Base-by-base conservation (phyloP, 2,888 invertebrate species). In the Dryadula phaetusa region DNA sequence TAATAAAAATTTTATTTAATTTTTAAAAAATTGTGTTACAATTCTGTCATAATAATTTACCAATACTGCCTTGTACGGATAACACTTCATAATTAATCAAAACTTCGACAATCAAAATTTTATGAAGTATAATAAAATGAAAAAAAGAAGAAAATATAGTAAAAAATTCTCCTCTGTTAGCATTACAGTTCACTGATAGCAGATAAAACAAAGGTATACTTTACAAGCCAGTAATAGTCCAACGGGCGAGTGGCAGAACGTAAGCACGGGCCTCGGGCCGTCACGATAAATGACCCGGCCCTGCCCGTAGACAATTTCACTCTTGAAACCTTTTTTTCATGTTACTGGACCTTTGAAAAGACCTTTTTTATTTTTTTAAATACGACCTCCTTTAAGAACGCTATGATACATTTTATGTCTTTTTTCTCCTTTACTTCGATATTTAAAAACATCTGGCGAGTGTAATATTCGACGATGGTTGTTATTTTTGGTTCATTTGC, bases 241-340 rank as follows among this genome's bases (percentile, higher is more conserved):
- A 75, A 78, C 80, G 77, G 75, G 78, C 79, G 82, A 82, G 80
- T 81, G 82, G 81, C 86, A 83, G 85, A 84, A 84, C 83, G 86
- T 84, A 83, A 82, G 79, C 80, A 77, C 79, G 79, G 80, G 89
- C 91, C 89, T 64, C 75, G 73, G 90, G 92, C 86, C 74, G 84
- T 91, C 92, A 92, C 92, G 92, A 90, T 84, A 84, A 84, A 85
- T 81, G 87, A 85, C 82, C 86, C 75, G 75, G 74, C 82, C 78
- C 84, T 84, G 86, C 84, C 87, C 87, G 85, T 87, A 84, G 83
- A 88, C 89, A 84, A 87, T 87, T 85, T 85, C 85, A 86, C 60
- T 60, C 60, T 60, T 60, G 60, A 60, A 60, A 60, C 32, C 44
- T 60, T 60, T 60, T 60, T 60, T 60, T 60, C 60, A 60, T 60